Conservation (phyloP, 2,113 vertebrate genomes). For the Polypterus senegalus region DNA sequence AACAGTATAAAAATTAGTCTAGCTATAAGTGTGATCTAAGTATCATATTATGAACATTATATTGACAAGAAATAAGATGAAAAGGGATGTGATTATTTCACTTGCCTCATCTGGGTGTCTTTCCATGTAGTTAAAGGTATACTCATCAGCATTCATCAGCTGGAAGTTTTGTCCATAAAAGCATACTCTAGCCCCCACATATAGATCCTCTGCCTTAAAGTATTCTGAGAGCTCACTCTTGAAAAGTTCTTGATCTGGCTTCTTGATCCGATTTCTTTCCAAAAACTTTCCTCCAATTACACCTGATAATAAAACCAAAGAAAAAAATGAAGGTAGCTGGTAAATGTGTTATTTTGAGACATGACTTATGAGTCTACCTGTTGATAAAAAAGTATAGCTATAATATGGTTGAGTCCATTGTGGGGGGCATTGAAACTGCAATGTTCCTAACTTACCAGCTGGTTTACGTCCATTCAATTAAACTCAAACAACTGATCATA, state of each 20-base stretch:
- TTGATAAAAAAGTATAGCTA: no score
- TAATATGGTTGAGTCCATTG: no score
- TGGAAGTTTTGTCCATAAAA: slow-evolving; percentile 61
- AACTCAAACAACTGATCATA: no score
- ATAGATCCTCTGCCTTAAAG: slow-evolving; percentile 64
- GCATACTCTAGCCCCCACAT: slow-evolving; percentile 61
- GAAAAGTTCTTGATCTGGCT: slow-evolving; percentile 69
- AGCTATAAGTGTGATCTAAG: no score
- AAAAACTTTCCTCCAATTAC: slow-evolving; percentile 68
- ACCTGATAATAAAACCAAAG: slow-evolving; percentile 37
- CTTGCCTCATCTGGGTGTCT: slow-evolving; percentile 64
- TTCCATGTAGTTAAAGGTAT: slow-evolving; percentile 78
- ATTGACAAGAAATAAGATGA: slow-evolving; percentile 17
- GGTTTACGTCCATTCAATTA: no score
- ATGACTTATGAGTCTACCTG: no score
- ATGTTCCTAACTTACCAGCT: no score
- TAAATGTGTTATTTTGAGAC: no score
- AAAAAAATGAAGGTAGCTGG: no score
- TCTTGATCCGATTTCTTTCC: slow-evolving; percentile 65
- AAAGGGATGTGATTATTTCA: background rate
- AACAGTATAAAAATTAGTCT: no score
- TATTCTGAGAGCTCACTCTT: slow-evolving; percentile 67
- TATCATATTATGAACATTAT: slow-evolving; percentile 9
- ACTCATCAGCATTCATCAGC: slow-evolving; percentile 73
- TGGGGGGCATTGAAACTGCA: no score